A percentile compares a stretch with the other conserved stretches of the same genome.
These are phyloP conservation scores for Pterostichus niger DNA, from an alignment of 2,888 invertebrate species.

Conservation along the genomic window DNA sequence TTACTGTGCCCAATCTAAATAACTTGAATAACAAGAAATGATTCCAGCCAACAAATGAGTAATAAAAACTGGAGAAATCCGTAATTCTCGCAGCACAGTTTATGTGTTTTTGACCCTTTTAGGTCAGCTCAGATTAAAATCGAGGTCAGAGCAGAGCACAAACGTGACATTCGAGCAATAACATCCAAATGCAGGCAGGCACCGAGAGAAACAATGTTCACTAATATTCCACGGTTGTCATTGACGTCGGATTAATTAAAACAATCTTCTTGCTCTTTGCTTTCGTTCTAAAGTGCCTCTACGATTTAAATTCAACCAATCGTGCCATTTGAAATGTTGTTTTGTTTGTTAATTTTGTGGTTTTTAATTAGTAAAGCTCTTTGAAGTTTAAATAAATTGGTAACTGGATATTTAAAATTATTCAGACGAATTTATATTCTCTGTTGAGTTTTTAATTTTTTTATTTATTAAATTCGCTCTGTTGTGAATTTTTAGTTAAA, in stretches of 20 bases:
- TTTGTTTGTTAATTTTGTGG: slow-evolving; percentile 21
- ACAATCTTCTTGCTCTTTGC: slow-evolving; percentile 25
- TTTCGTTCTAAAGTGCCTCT: slow-evolving; percentile 2
- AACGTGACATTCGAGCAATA: slow-evolving; percentile 23
- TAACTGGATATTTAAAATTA: not conserved
- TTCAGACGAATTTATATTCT: too few species aligned
- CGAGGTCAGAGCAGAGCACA: slow-evolving; percentile 23
- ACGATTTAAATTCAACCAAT: slow-evolving; percentile 37
- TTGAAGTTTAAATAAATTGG: too few species aligned
- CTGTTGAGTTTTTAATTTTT: too few species aligned
- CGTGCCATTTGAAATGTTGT: not conserved
- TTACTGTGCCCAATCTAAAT: too few species aligned
- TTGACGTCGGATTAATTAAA: slow-evolving; percentile 21
- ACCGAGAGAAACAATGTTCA: not conserved
- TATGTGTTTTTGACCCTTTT: slow-evolving; percentile 27
- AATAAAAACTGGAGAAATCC: not conserved
- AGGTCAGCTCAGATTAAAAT: slow-evolving; percentile 31
- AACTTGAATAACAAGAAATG: too few species aligned
- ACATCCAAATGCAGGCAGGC: not conserved
- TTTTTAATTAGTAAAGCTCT: too few species aligned
- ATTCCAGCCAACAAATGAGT: not conserved
- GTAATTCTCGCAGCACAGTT: not conserved
- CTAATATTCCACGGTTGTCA: not conserved
- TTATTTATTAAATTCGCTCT: too few species aligned
- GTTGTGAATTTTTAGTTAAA: too few species aligned